Base-by-base conservation (phyloP, 2,888 invertebrate genomes). In the Lingula anatina region DNA sequence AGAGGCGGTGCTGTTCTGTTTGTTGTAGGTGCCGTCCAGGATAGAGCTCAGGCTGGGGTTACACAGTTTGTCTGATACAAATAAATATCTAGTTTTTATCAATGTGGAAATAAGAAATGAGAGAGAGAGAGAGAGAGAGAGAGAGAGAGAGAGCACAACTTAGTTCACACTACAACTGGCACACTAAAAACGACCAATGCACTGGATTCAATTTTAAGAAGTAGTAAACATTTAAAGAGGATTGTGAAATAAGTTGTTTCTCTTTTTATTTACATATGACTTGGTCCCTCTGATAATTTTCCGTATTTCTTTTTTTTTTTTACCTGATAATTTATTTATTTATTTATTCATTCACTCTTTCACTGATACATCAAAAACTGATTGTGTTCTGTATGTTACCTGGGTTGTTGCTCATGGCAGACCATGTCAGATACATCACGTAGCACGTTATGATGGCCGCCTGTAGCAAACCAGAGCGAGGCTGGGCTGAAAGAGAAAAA, bases 361-460 rank as follows among this genome's bases (percentile, higher is more conserved):
- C n/a, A n/a, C n/a, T n/a, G n/a, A n/a, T n/a, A n/a, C n/a, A n/a
- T n/a, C n/a, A n/a, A n/a, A n/a, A n/a, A n/a, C n/a, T n/a, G n/a
- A n/a, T n/a, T n/a, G n/a, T n/a, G n/a, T n/a, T n/a, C n/a, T n/a
- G 15, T 5, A 24, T 5, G 61, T 60, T 78, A 85, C 86, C 82
- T 70, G 90, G 87, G 69, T 87, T 87, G 79, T 95, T 99, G 58
- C 91, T 86, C 74, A 99, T 86, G 25, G 96, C 90, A 1, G 97
- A 94, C 99, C 99, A 99, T 46, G 99, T 99, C 62, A 99, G 82
- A 78, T 93, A 99, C 68, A 91, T 83, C 15, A 92, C 89, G 77
- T 99, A 99, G 18, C 95, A 80, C 3, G 91, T 85, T 43, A 99
- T 92, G 49, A 96, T 83, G 0, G 96, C 88, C 1, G 97, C 89